These are phyloP conservation scores for Hylomyscus alleni DNA, from an alignment of 2,797 vertebrate genomes.

Conservation along the genomic window DNA sequence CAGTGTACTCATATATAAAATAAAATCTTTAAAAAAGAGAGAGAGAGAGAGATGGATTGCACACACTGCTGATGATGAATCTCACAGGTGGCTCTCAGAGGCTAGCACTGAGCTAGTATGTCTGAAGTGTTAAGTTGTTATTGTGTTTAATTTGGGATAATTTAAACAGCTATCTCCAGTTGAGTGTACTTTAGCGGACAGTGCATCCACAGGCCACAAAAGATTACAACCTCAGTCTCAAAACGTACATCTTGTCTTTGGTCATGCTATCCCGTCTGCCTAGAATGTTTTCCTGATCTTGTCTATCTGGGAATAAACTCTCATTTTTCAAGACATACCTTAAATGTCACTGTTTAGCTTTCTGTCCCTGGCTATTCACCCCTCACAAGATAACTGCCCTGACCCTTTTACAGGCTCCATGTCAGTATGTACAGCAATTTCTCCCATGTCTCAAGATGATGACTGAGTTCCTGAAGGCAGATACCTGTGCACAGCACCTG, in stretches of 20 bases:
- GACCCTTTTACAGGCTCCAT: not conserved
- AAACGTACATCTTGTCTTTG: conserved; percentile 38
- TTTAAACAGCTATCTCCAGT: conserved; percentile 22
- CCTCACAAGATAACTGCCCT: not conserved
- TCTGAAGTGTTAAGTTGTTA: conserved; percentile 14
- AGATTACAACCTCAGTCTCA: not conserved
- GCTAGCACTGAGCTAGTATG: not conserved
- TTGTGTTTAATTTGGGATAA: conserved; percentile 58
- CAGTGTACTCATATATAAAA: too few relatives aligned
- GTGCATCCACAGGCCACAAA: not conserved
- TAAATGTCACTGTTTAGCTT: conserved; percentile 54
- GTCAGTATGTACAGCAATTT: not conserved
- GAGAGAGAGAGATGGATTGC: too few relatives aligned
- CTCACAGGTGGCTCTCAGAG: not conserved
- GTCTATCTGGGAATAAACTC: conserved; percentile 34
- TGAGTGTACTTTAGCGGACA: not conserved
- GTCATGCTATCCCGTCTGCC: conserved; percentile 7
- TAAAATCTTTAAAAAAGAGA: too few relatives aligned
- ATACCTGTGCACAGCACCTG: not conserved
- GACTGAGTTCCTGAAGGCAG: conserved; percentile 45
- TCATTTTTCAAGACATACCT: conserved; percentile 53
- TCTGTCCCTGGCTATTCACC: not conserved
- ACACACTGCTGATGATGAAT: not conserved
- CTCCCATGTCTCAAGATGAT: not conserved
- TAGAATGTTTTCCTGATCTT: conserved; percentile 61